phyloP scores from a whole-genome alignment of 2,888 invertebrate genomes.

The Diabrotica balteata region DNA sequence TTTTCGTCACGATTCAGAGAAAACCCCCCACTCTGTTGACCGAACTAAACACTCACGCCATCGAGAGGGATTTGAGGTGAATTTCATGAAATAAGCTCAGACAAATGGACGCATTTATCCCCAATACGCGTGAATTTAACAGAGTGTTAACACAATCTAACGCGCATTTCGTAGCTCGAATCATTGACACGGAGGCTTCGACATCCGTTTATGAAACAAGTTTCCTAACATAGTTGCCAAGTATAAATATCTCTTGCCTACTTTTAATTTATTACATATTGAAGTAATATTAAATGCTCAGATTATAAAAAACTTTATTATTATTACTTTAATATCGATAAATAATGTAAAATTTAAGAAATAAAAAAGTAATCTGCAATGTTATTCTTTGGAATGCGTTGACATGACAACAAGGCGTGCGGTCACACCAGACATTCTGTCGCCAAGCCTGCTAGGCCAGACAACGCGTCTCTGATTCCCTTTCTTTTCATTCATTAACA shows the following conservation, averaged over 20 bases:
- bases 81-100: slow-evolving; percentile 38
- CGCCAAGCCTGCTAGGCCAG: slow-evolving; percentile 85
- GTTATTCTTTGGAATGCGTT: slow-evolving; percentile 58
- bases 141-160: slow-evolving; percentile 36
- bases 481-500: slow-evolving; percentile 52
- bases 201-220: slow-evolving; percentile 79
- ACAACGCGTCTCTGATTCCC: slow-evolving; percentile 74
- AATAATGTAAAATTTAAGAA: slow-evolving; percentile 6
- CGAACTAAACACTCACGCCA: slow-evolving; percentile 72
- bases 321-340: neutral
- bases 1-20: slow-evolving; percentile 62
- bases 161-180: slow-evolving; percentile 51
- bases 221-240: slow-evolving; percentile 69
- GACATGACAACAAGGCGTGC: slow-evolving; percentile 71
- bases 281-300: neutral
- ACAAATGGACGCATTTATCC: slow-evolving; percentile 28
- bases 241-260: slow-evolving; percentile 45
- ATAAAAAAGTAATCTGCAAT: neutral
- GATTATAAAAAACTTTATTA: neutral
- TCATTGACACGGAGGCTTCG: slow-evolving; percentile 63
- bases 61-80: slow-evolving; percentile 65
- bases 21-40: slow-evolving; percentile 60
- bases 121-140: slow-evolving; percentile 15
- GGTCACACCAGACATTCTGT: slow-evolving; percentile 93
- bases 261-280: slow-evolving; percentile 25